Evolutionary conservation across 1,140 invertebrate genomes (phyloP), one percentile per base, ranked within the genome.

Genomic region (Tetramorium alpestre): DNA sequence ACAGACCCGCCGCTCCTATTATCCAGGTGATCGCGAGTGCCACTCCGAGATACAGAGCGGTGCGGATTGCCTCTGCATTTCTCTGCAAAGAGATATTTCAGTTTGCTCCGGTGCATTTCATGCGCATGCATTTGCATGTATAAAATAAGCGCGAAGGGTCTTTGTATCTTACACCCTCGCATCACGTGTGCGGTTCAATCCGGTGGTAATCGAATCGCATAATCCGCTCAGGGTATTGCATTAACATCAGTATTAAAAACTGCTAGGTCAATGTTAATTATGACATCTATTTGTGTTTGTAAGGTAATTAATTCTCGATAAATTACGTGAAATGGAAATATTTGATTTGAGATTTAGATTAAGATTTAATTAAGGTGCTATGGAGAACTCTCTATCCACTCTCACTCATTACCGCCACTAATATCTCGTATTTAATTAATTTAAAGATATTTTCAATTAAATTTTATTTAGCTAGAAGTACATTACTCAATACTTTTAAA

Each of bases 1-100:
- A 95, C 44, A 94, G 73, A 22, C 93, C 93, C 0, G 89, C 86
- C 16, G 92, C 92, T 7, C 94, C 94, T 13, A 95, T 91, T 65
- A 94, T 85, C 94, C 94, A 95, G 7, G 93, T 91, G 33, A 93
- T 86, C 16, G 88, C 82, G 33, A 95, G 86, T 41, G 88, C 90
- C n/a, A 86, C 72, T 2, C 92, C 90, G 8, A 95, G 88, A 49
- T 93, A 93, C 25, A 94, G 18, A 1, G 93, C 89, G 3, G 90
- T 89, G 13, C 91, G 90, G 58, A 93, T 56, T 44, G 90, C 93
- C 82, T 94, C 93, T 11, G 91, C 91, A 41, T 94, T 93, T 25
- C 93, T 91, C 93, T 94, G 80, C 4, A 90, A 89, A 11, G 44
- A 77, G 51, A 78, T 60, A 84, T 84, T 75, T 75, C 13, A 75